Percentiles rank a stretch among this genome's conserved stretches.
phyloP scores from a whole-genome alignment of 2,113 vertebrate genomes.

The Varanus komodoensis region DNA sequence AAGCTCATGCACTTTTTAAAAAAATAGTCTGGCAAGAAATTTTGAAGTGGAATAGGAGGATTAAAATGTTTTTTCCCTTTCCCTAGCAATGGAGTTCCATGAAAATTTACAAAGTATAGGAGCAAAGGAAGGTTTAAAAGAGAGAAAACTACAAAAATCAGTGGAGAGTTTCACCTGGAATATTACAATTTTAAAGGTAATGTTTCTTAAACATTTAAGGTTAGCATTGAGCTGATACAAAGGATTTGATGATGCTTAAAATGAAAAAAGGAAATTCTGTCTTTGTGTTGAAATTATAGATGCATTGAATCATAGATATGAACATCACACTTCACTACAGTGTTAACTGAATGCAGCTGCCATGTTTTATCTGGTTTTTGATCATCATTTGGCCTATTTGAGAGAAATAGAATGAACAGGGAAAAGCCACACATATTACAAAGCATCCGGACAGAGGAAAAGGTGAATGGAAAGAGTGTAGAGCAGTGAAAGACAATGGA shows the following conservation, averaged over 20 bases:
- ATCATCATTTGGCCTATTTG: conserved; percentile 10
- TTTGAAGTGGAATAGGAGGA: conserved; percentile 5
- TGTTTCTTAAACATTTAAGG: conserved; percentile 7
- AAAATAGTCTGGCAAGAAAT: conserved; percentile 21
- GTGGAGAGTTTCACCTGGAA: conserved; percentile 99
- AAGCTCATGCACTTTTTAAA: not conserved
- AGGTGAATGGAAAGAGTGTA: not conserved
- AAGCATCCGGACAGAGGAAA: not conserved
- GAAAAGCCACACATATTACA: not conserved
- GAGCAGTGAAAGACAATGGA: not conserved
- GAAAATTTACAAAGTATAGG: conserved; percentile 92
- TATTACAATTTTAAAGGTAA: conserved; percentile 98
- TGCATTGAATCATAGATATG: not conserved
- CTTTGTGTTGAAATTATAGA: not conserved
- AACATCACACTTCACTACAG: not conserved
- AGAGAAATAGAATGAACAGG: not conserved
- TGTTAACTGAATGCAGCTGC: not conserved
- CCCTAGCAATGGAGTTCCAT: conserved; percentile 93
- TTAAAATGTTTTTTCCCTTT: conserved; percentile 40
- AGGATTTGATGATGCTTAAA: too few species aligned
- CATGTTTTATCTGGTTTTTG: not conserved
- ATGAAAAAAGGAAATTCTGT: not conserved
- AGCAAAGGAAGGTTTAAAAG: conserved; percentile 93
- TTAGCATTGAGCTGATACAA: not conserved
- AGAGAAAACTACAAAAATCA: conserved; percentile 93